These are phyloP conservation scores for Troides helena DNA, from an alignment of 2,888 invertebrate species.

Conservation along the genomic window DNA sequence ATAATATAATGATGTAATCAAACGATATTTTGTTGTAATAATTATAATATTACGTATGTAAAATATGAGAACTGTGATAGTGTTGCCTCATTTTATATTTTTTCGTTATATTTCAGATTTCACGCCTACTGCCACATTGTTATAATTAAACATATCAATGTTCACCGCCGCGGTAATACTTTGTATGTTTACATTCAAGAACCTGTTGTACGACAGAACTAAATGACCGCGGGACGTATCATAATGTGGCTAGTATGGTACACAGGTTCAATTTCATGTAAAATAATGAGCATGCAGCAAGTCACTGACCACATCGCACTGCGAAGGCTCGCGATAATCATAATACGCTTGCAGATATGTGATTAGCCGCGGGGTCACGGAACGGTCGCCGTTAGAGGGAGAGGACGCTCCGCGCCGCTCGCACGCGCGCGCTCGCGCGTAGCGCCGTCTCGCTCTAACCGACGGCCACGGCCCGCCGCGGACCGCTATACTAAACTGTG, in stretches of 20 bases:
- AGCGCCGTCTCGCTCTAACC: conserved; percentile 52
- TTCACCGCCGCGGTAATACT: too few relatives aligned
- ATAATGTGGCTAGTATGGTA: conserved; percentile 3
- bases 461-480: conserved; percentile 75
- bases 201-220: too few relatives aligned
- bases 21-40: too few relatives aligned
- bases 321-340: conserved; percentile 75
- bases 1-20: too few relatives aligned
- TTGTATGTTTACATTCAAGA: too few relatives aligned
- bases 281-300: conserved; percentile 44
- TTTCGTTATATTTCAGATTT: too few relatives aligned
- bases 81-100: too few relatives aligned
- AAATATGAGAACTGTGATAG: too few relatives aligned
- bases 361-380: conserved; percentile 77
- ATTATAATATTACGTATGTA: too few relatives aligned
- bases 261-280: background rate
- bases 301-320: conserved; percentile 75
- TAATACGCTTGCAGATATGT: conserved; percentile 79
- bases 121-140: too few relatives aligned
- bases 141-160: too few relatives aligned
- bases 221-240: too few relatives aligned
- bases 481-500: conserved; percentile 80
- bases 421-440: conserved; percentile 43
- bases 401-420: conserved; percentile 52
- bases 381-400: conserved; percentile 76